A percentile compares a stretch with the other conserved stretches of the same genome.
phyloP scores from a whole-genome alignment of 2,888 invertebrate genomes.

The Globia sparganii region DNA sequence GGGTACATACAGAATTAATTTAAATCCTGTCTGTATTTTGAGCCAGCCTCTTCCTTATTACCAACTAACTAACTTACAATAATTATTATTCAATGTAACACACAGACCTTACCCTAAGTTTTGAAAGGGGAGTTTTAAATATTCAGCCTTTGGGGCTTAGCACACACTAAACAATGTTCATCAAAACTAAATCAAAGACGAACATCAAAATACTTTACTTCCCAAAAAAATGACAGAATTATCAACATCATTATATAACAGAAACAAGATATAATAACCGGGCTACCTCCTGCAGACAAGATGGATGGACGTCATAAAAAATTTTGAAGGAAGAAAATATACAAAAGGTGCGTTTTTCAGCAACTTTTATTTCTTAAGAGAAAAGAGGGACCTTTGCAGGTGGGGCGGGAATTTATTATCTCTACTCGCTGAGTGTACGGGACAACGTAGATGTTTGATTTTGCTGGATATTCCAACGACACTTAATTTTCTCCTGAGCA shows the following conservation, averaged over 20 bases:
- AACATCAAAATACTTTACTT: background rate
- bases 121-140: background rate
- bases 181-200: constrained; percentile 1
- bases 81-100: background rate
- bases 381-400: constrained; percentile 73
- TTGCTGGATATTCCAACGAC: constrained; percentile 34
- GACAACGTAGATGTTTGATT: constrained; percentile 22
- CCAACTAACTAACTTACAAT: background rate
- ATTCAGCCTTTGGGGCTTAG: background rate
- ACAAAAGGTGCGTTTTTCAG: constrained; percentile 72
- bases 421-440: constrained; percentile 66
- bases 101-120: background rate
- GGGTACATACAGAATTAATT: too few relatives aligned
- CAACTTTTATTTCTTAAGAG: constrained; percentile 75
- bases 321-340: constrained; percentile 55
- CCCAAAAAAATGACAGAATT: constrained; percentile 40
- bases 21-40: background rate
- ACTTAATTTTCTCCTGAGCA: background rate
- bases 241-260: constrained; percentile 40
- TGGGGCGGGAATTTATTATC: constrained; percentile 73
- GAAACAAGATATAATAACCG: constrained; percentile 56
- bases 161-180: background rate
- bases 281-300: constrained; percentile 59
- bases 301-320: constrained; percentile 65
- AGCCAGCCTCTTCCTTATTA: background rate